A percentile compares a stretch with the other conserved stretches of the same genome.
Evolutionary conservation across 1,140 invertebrate genomes (phyloP).

Genomic region (Procambarus clarkii): DNA sequence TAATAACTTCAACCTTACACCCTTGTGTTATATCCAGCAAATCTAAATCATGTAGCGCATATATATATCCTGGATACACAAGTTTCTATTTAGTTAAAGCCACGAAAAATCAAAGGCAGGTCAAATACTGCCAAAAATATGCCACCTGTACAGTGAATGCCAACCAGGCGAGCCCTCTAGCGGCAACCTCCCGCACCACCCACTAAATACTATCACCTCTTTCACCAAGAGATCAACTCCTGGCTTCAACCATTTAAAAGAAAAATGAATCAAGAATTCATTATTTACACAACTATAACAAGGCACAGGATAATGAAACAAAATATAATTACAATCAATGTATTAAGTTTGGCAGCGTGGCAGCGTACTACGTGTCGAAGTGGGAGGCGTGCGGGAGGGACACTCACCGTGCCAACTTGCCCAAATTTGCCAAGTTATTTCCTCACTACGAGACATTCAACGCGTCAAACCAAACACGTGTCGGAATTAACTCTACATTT

Average conservation of each 20-base stretch:
- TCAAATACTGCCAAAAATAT: constrained; percentile 34
- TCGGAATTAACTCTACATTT: no score
- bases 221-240: neutral
- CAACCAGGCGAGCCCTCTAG: constrained; percentile 9
- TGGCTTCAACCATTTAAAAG: neutral
- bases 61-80: neutral
- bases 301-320: neutral
- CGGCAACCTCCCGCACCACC: neutral
- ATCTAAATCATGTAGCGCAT: neutral
- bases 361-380: constrained; percentile 22
- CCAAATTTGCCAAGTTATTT: neutral
- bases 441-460: neutral
- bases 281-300: neutral
- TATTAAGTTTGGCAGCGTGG: neutral
- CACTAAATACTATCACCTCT: neutral
- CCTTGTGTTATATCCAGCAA: neutral
- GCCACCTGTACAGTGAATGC: constrained; percentile 26
- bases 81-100: neutral
- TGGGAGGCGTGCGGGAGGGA: neutral
- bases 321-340: neutral
- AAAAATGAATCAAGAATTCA: neutral
- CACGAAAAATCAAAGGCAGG: neutral
- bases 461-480: no score
- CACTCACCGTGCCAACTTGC: neutral
- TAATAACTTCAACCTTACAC: neutral